These are phyloP conservation scores for Bombycilla garrulus DNA, from an alignment of 2,113 vertebrate species.

Conservation along the genomic window DNA sequence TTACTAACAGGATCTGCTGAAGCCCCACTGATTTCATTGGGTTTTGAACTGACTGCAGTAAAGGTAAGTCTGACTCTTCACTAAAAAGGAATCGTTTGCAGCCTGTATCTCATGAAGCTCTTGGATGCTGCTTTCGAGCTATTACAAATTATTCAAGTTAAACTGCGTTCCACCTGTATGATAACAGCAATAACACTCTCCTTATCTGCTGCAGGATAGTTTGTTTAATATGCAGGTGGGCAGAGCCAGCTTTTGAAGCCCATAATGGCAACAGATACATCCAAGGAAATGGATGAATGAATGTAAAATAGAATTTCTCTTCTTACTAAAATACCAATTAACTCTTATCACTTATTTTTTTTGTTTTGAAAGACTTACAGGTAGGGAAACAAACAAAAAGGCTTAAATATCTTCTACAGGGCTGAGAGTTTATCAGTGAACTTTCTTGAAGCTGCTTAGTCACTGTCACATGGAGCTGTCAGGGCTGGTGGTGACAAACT, in stretches of 20 bases:
- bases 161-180: fast-evolving
- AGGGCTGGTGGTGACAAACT: not conserved
- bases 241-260: not conserved
- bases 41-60: not conserved
- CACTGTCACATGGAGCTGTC: not conserved
- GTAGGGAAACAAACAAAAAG: not conserved
- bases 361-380: not conserved
- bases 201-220: not conserved
- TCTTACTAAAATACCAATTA: not conserved
- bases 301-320: not conserved
- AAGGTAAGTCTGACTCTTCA: not conserved
- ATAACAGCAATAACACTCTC: not conserved
- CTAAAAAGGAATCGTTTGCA: not conserved
- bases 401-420: not conserved
- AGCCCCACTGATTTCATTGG: not conserved
- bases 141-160: not conserved
- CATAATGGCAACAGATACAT: not conserved
- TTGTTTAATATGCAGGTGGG: not conserved
- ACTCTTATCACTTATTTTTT: not conserved
- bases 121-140: not conserved
- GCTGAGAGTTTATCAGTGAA: not conserved
- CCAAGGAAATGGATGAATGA: not conserved
- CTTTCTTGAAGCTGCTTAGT: not conserved
- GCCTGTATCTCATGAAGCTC: not conserved
- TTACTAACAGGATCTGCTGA: not conserved